Conservation (phyloP, 2,888 invertebrate genomes). For the Zhuqinia jingwanae region DNA sequence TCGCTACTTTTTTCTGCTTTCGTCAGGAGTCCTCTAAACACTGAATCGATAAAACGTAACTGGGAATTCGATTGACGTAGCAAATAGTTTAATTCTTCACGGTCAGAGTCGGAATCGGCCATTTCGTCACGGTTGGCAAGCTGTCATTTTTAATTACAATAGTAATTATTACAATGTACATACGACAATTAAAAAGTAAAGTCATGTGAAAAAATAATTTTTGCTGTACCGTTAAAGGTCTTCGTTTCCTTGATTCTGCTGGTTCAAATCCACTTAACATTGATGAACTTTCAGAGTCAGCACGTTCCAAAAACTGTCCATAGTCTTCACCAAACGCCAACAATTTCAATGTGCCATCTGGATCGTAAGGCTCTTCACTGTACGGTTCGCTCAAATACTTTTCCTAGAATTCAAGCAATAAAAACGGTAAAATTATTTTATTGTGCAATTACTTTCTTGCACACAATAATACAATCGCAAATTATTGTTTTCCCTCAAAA, state of each 20-base stretch:
- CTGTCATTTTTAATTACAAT: constrained; percentile 63
- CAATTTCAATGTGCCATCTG: constrained; percentile 76
- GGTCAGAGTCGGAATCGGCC: constrained; percentile 79
- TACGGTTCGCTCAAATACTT: constrained; percentile 79
- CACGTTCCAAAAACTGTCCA: constrained; percentile 77
- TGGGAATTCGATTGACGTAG: constrained; percentile 77
- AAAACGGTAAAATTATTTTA: constrained; percentile 14
- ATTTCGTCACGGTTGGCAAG: constrained; percentile 76
- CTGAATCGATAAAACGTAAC: constrained; percentile 74
- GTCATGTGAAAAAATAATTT: not conserved
- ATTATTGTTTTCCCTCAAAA: not conserved
- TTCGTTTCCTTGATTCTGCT: constrained; percentile 74
- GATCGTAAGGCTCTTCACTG: constrained; percentile 78
- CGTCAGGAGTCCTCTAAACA: constrained; percentile 75
- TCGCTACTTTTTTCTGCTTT: constrained; percentile 65
- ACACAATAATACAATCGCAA: not conserved
- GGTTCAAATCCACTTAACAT: constrained; percentile 77
- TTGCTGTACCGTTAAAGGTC: constrained; percentile 66
- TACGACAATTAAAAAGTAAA: constrained; percentile 26
- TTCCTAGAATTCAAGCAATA: constrained; percentile 71
- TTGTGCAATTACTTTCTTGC: not conserved
- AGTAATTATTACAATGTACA: not conserved
- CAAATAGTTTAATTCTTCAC: constrained; percentile 78
- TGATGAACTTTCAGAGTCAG: constrained; percentile 78
- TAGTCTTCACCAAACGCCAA: constrained; percentile 79